A percentile compares a stretch with the other conserved stretches of the same genome.
Conservation (phyloP, 2,888 invertebrate genomes). For the Chrysolina americana region DNA sequence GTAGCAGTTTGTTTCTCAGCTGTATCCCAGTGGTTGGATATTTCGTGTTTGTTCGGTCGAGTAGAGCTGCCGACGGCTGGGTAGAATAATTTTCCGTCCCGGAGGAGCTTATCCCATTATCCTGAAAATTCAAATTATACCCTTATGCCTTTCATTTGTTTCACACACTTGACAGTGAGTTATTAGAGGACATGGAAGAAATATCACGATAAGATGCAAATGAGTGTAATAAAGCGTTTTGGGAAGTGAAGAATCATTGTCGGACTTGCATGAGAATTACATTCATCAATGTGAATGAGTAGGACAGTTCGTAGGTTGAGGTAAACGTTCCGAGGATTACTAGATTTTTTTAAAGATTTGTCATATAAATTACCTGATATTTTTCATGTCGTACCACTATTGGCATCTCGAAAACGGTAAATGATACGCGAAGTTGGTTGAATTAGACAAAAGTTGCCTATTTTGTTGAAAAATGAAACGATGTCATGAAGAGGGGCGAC, state of each 20-base stretch:
- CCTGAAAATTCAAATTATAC: constrained; percentile 21
- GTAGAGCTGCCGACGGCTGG: not conserved
- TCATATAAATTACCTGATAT: no score
- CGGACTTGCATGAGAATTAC: constrained; percentile 22
- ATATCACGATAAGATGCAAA: constrained; percentile 27
- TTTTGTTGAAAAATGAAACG: no score
- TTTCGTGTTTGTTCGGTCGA: not conserved
- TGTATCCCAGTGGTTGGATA: not conserved
- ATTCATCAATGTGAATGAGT: not conserved
- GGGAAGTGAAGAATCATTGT: constrained; percentile 30
- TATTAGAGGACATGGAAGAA: constrained; percentile 23
- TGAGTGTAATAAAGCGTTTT: constrained; percentile 20
- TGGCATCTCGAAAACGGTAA: no score
- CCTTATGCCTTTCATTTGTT: constrained; percentile 9
- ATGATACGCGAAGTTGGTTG: no score
- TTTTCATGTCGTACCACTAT: no score
- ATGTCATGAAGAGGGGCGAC: no score
- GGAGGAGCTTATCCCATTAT: constrained; percentile 11
- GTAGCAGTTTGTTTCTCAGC: not conserved
- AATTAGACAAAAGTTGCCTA: no score
- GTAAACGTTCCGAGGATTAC: not conserved
- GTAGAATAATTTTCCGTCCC: constrained; percentile 10
- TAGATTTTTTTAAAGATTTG: no score
- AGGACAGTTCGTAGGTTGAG: not conserved
- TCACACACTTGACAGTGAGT: not conserved